Percentiles rank a stretch among this genome's conserved stretches.
phyloP scores from a whole-genome alignment of 1,140 invertebrate species.

The Hylyphantes graminicola region DNA sequence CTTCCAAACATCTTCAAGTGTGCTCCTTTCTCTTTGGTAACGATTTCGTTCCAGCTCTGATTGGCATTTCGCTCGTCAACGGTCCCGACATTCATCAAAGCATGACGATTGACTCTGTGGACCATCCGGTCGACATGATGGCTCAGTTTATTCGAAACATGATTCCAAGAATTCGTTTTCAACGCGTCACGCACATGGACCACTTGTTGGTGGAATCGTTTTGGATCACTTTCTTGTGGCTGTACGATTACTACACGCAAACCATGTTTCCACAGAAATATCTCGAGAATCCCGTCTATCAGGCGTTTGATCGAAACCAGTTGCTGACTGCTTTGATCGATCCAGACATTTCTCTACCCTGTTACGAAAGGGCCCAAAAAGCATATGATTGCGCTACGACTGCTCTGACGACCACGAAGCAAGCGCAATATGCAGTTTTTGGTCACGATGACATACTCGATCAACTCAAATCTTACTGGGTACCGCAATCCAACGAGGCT shows the following conservation, averaged over 20 bases:
- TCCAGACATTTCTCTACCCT: not conserved
- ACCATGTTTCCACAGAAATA: constrained; percentile 11
- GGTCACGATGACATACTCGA: not conserved
- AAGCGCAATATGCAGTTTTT: not conserved
- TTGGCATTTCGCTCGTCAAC: not conserved
- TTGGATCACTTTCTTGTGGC: constrained; percentile 12
- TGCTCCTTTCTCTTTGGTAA: constrained; percentile 10
- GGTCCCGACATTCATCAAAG: not conserved
- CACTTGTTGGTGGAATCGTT: not conserved
- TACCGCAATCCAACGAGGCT: not conserved
- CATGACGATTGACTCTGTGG: not conserved
- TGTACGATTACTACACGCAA: not conserved
- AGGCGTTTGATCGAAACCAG: constrained; percentile 11
- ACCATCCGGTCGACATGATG: not conserved
- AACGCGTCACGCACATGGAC: not conserved
- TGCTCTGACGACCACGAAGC: not conserved
- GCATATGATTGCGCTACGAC: not conserved
- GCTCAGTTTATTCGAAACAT: not conserved
- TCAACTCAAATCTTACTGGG: not conserved
- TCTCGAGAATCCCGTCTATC: constrained; percentile 5
- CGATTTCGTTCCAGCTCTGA: not conserved
- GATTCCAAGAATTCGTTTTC: not conserved
- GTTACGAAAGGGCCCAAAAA: not conserved
- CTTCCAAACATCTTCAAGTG: not conserved
- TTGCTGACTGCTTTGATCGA: not conserved